phyloP scores from a whole-genome alignment of 2,797 vertebrate species.

The Lophius americanus region DNA sequence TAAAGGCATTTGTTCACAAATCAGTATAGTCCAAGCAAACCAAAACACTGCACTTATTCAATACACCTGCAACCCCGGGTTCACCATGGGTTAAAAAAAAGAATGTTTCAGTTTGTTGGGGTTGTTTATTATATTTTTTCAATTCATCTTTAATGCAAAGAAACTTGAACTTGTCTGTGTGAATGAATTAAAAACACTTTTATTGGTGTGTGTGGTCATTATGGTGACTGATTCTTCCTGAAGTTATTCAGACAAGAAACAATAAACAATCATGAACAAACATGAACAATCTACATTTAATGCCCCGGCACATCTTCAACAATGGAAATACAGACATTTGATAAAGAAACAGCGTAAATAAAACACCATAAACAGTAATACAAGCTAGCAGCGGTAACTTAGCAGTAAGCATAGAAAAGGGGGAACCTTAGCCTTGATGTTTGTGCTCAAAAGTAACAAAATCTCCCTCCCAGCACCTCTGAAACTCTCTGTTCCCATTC shows the following conservation, averaged over 20 bases:
- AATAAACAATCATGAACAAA: not conserved
- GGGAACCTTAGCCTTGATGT: not conserved
- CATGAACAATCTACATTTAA: not conserved
- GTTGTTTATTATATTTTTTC: not conserved
- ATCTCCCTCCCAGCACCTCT: not conserved
- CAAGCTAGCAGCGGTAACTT: not conserved
- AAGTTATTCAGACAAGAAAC: not conserved
- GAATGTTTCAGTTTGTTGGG: no score
- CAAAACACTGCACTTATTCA: conserved; percentile 41
- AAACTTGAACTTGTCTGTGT: not conserved
- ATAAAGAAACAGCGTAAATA: not conserved
- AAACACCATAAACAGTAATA: not conserved
- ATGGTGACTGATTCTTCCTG: not conserved
- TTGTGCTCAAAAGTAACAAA: not conserved
- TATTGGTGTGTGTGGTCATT: not conserved
- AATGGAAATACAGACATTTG: not conserved
- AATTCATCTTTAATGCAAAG: not conserved
- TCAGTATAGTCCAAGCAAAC: conserved; percentile 23
- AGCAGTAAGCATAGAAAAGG: not conserved
- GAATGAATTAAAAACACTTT: not conserved
- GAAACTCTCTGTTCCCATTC: not conserved
- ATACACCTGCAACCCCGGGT: conserved; percentile 38
- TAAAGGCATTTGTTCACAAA: conserved; percentile 44
- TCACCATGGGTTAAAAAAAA: not conserved
- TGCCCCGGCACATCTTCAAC: not conserved